Conservation (phyloP, 1,140 invertebrate genomes). For the Euwallacea fornicatus region DNA sequence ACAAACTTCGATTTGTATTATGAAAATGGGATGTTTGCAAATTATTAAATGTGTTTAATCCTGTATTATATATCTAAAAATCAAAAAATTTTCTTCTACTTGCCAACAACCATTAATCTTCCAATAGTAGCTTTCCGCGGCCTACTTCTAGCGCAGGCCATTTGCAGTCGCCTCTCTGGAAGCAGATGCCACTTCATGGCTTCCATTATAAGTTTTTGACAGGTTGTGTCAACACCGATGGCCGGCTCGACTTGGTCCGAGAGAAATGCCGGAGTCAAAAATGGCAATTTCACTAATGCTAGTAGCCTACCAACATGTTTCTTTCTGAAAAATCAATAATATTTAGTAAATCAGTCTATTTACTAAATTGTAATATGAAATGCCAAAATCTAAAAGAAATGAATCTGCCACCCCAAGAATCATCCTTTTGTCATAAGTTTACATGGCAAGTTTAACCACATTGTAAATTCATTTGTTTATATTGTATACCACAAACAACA, state of each 20-base stretch:
- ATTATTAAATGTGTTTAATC: too few relatives aligned
- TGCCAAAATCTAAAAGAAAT: too few relatives aligned
- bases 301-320: slow-evolving; percentile 71
- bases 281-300: slow-evolving; percentile 79
- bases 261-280: slow-evolving; percentile 77
- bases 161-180: slow-evolving; percentile 77
- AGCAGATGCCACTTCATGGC: slow-evolving; percentile 90
- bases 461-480: too few relatives aligned
- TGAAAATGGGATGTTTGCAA: too few relatives aligned
- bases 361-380: background rate
- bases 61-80: background rate
- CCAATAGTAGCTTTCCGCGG: slow-evolving; percentile 91
- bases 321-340: slow-evolving; percentile 51
- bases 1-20: too few relatives aligned
- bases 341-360: background rate
- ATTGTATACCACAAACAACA: too few relatives aligned
- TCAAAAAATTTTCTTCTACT: slow-evolving; percentile 5
- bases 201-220: slow-evolving; percentile 89
- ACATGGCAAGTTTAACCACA: too few relatives aligned
- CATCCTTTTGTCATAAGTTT: too few relatives aligned
- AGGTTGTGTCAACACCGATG: slow-evolving; percentile 54
- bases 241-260: slow-evolving; percentile 50
- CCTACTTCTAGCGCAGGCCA: slow-evolving; percentile 77
- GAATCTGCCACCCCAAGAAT: too few relatives aligned
- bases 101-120: slow-evolving; percentile 75